Conservation (phyloP, 2,113 vertebrate species). For the Eonycteris spelaea region DNA sequence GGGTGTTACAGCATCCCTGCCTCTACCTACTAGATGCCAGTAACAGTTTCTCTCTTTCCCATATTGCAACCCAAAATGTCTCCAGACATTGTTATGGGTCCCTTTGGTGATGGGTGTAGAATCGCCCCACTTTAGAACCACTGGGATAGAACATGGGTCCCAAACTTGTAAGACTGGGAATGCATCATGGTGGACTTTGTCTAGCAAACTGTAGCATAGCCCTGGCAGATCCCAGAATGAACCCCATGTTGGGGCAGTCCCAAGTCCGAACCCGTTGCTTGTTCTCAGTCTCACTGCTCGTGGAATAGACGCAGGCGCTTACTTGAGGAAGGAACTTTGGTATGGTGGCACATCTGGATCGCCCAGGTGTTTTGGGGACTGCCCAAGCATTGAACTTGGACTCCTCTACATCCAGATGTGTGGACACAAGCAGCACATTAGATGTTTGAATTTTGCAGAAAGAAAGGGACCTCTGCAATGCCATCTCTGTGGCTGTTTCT, state of each 20-base stretch:
- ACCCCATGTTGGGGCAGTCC: neutral
- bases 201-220: neutral
- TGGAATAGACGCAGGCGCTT: neutral
- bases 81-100: neutral
- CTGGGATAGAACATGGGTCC: neutral
- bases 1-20: neutral
- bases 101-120: neutral
- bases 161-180: neutral
- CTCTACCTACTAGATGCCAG: neutral
- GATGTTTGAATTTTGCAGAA: neutral
- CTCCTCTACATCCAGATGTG: neutral
- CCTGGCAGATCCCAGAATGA: neutral
- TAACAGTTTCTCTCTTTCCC: neutral
- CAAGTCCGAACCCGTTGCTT: neutral
- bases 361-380: neutral
- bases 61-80: neutral
- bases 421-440: neutral
- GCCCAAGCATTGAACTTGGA: neutral
- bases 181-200: neutral
- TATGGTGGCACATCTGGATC: neutral
- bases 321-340: neutral
- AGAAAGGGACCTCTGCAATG: neutral
- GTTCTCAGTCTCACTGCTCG: neutral
- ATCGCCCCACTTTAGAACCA: neutral
- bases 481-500: neutral